A percentile compares a stretch with the other conserved stretches of the same genome.
Evolutionary conservation across 2,113 vertebrate species (phyloP).

Genomic region (Strix aluco): DNA sequence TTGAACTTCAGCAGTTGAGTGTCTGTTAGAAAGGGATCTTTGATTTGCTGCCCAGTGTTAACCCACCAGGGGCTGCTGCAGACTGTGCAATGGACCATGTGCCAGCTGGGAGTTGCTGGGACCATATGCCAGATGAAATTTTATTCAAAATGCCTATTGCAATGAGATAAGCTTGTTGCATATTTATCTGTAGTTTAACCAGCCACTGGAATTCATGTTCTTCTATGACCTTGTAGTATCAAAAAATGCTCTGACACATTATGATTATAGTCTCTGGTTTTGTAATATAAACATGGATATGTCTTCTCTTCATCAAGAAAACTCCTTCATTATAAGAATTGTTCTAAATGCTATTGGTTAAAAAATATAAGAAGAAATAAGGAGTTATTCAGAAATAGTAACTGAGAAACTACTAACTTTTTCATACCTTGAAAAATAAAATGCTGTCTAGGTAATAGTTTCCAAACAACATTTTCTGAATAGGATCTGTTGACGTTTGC

Average conservation of each 20-base stretch:
- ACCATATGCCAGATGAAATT: constrained; percentile 20
- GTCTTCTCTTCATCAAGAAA: not conserved
- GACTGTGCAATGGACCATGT: constrained; percentile 13
- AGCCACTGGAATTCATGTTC: not conserved
- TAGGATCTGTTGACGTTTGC: not conserved
- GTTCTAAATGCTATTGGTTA: not conserved
- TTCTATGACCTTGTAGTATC: not conserved
- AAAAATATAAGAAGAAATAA: not conserved
- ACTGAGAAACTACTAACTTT: not conserved
- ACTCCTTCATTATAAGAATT: not conserved
- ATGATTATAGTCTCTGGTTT: not conserved
- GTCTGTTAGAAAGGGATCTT: constrained; percentile 21
- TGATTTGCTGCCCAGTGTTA: constrained; percentile 18
- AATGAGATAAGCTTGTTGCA: constrained; percentile 15
- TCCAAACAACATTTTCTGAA: not conserved
- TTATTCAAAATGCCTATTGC: not conserved
- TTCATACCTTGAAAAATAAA: not conserved
- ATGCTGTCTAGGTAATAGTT: not conserved
- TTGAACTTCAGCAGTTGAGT: not conserved
- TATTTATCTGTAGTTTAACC: not conserved
- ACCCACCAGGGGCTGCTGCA: constrained; percentile 14
- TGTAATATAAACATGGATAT: not conserved
- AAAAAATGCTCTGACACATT: not conserved
- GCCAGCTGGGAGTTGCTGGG: constrained; percentile 17
- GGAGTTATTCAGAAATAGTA: not conserved